Evolutionary conservation across 2,113 vertebrate genomes (phyloP).

Genomic region (Baryphthengus martii): DNA sequence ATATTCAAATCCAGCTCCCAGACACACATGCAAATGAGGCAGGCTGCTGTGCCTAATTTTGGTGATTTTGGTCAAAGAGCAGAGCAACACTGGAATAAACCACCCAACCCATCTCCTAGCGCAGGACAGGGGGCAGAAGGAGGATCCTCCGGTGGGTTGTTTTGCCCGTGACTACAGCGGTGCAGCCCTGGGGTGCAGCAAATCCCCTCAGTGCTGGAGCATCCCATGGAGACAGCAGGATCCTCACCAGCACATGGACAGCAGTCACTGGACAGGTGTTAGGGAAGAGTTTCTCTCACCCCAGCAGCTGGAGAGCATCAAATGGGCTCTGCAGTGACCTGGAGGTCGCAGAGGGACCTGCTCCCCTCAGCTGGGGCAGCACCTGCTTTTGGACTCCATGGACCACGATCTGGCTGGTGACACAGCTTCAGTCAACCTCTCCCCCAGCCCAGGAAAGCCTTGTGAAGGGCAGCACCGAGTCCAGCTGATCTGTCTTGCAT

Average conservation of each 20-base stretch:
- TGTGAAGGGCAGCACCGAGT: not conserved
- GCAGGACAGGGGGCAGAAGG: not conserved
- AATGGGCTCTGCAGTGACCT: not conserved
- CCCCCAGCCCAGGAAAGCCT: not conserved
- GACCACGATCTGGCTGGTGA: not conserved
- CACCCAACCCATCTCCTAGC: not conserved
- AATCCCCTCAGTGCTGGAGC: not conserved
- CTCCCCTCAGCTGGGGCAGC: not conserved
- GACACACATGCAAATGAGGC: not conserved
- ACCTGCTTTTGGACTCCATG: not conserved
- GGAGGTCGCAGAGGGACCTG: not conserved
- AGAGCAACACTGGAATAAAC: rapidly evolving
- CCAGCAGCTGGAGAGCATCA: rapidly evolving
- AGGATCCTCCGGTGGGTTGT: rapidly evolving
- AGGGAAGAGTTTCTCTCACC: not conserved
- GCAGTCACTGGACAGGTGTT: not conserved
- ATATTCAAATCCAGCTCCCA: not conserved
- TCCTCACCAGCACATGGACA: rapidly evolving
- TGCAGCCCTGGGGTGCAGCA: not conserved
- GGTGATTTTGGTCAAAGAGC: not conserved
- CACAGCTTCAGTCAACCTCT: not conserved
- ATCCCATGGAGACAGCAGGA: not conserved
- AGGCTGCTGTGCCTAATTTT: not conserved
- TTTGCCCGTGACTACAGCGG: rapidly evolving
- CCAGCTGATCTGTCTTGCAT: not conserved